Conservation (phyloP, 2,797 vertebrate genomes). For the Rhyacichthys aspro region DNA sequence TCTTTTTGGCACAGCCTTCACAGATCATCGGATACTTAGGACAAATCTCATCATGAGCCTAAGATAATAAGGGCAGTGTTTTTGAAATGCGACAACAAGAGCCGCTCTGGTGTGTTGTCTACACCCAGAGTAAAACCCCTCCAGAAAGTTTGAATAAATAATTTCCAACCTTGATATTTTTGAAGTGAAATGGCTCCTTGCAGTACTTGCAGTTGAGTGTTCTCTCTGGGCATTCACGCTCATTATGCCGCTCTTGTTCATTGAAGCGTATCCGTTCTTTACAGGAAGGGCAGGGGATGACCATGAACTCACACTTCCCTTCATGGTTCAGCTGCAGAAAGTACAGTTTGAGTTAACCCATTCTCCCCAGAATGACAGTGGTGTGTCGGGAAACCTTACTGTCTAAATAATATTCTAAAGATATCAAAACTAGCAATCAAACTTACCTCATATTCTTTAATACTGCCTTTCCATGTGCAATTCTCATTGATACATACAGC, state of each 20-base stretch:
- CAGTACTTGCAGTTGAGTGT: slow-evolving; percentile 89
- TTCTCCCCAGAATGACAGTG: not conserved
- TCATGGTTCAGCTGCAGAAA: slow-evolving; percentile 78
- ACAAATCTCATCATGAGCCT: slow-evolving; percentile 94
- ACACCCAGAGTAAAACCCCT: not conserved
- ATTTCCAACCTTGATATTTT: slow-evolving; percentile 80
- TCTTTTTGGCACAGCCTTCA: slow-evolving; percentile 93
- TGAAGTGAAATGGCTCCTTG: slow-evolving; percentile 84
- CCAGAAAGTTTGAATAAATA: slow-evolving; percentile 23
- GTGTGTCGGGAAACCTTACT: not conserved
- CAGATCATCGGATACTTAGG: slow-evolving; percentile 95
- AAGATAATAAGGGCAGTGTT: slow-evolving; percentile 6
- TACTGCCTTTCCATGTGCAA: slow-evolving; percentile 92
- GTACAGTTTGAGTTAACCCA: slow-evolving; percentile 6
- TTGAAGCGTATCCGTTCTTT: slow-evolving; percentile 82
- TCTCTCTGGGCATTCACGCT: slow-evolving; percentile 85
- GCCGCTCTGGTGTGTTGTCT: slow-evolving; percentile 6
- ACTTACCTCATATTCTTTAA: slow-evolving; percentile 94
- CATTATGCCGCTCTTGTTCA: slow-evolving; percentile 85
- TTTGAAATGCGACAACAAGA: slow-evolving; percentile 5
- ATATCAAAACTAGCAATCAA: not conserved
- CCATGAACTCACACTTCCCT: slow-evolving; percentile 84
- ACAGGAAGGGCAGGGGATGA: slow-evolving; percentile 84
- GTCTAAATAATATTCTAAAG: not conserved
- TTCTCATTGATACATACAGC: slow-evolving; percentile 88